phyloP scores from a whole-genome alignment of 2,888 invertebrate species.

The Trilocha varians region DNA sequence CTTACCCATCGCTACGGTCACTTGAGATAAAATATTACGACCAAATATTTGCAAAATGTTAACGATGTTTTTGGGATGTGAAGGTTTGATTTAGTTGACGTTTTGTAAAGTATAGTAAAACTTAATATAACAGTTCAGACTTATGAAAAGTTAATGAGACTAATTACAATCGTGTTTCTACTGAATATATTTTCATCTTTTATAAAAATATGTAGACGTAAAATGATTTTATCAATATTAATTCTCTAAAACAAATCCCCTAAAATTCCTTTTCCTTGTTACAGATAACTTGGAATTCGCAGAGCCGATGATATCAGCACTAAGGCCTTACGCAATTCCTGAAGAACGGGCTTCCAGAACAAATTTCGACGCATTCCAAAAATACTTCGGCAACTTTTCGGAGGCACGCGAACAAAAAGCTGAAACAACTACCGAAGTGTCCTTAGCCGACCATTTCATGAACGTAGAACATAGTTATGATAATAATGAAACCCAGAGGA shows the following conservation, averaged over 20 bases:
- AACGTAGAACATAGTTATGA: conserved; percentile 64
- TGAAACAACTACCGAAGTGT: conserved; percentile 30
- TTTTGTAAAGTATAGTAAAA: too few species aligned
- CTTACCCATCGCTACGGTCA: too few species aligned
- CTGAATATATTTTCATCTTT: not conserved
- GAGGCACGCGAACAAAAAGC: conserved; percentile 17
- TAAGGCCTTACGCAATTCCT: conserved; percentile 50
- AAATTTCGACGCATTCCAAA: conserved; percentile 41
- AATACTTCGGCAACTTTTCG: conserved; percentile 51
- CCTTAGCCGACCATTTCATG: conserved; percentile 48
- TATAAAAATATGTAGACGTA: not conserved
- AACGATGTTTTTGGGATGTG: too few species aligned
- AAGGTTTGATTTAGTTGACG: too few species aligned
- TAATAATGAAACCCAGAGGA: conserved; percentile 43
- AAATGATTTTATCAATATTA: not conserved
- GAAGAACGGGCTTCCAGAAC: conserved; percentile 35
- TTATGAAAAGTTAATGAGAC: too few species aligned
- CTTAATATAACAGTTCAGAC: too few species aligned
- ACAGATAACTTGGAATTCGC: conserved; percentile 64
- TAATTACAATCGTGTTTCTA: too few species aligned
- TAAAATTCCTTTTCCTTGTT: conserved; percentile 33
- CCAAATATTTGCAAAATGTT: too few species aligned
- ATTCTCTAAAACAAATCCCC: not conserved
- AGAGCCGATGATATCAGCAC: conserved; percentile 54
- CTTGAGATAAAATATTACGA: too few species aligned